Base-by-base conservation (phyloP, 2,888 invertebrate genomes). In the Pterostichus niger region DNA sequence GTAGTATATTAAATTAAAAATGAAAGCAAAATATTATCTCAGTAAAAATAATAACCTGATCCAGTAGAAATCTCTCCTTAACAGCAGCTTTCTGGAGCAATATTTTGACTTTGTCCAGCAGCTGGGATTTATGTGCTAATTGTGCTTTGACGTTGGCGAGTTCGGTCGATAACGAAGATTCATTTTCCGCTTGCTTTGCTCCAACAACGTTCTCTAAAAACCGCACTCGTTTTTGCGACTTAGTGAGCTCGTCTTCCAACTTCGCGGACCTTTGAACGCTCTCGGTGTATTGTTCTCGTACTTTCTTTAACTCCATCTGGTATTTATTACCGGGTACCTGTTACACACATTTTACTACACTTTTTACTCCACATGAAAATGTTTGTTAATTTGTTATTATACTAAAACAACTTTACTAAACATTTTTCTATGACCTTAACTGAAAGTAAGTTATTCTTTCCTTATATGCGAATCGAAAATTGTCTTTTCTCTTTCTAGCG, bases 61-160 rank as follows among this genome's bases (percentile, higher is more conserved):
- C 92, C 35, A 93, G 90, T 52, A 94, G 89, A 11, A 91, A 89
- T 86, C 93, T 94, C 86, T 94, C 94, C 86, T 93, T 93, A 9
- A 91, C 90, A 0, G 94, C 94, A 5, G 94, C 94, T 77, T 93
- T 90, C 54, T 93, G 92, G 75, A 94, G 86, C 73, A 94, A 88
- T 10, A 92, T 90, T 88, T 94, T 94, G 0, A 94, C 93, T 88
- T 93, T 94, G 85, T 92, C 92, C 84, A 94, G 86, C 31, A 94
- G 88, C 84, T 92, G 91, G 0, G 92, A 91, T 87, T 94, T 94
- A 71, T 93, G 92, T 33, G 89, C 87, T 10, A 94, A 87, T 86
- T 94, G 93, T 15, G 91, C 91, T 86, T 90, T 92, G 6, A 94
- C 89, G 52, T 90, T 87, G 13, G 88, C 88, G 1, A 92, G 86